Conservation (phyloP, 2,888 invertebrate genomes). For the Phlogophora meticulosa region DNA sequence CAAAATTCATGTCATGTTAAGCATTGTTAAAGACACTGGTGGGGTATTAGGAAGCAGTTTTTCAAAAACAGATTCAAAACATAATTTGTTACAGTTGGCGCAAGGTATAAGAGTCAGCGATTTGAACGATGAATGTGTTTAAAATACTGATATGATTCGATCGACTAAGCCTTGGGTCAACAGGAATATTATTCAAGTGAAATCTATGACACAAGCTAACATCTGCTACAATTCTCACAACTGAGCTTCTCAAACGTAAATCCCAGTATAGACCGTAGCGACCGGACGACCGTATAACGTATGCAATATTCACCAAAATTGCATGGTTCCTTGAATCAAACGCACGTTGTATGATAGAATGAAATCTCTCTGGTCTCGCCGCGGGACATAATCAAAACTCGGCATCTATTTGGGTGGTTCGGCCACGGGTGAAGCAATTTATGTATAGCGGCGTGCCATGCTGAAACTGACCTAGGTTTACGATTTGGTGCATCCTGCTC, state of each 20-base stretch:
- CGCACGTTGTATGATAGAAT: neutral
- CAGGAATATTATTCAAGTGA: neutral
- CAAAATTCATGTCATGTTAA: no score
- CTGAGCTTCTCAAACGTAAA: conserved; percentile 6
- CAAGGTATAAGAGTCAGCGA: no score
- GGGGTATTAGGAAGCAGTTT: neutral
- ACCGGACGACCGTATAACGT: conserved; percentile 5
- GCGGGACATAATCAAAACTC: conserved; percentile 10
- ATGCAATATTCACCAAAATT: conserved; percentile 24
- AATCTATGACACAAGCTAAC: neutral
- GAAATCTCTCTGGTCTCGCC: conserved; percentile 17
- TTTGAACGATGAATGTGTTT: neutral
- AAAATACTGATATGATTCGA: neutral
- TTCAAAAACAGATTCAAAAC: neutral
- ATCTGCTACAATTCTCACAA: conserved; percentile 5
- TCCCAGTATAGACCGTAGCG: neutral
- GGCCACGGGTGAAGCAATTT: neutral
- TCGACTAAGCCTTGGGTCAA: neutral
- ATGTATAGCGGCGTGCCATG: neutral
- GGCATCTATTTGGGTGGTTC: neutral
- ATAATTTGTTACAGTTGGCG: neutral
- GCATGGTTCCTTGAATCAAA: conserved; percentile 20
- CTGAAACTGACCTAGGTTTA: neutral
- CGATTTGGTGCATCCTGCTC: neutral
- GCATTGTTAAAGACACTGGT: neutral